These are phyloP conservation scores for Pollenia angustigena DNA, from an alignment of 2,888 invertebrate genomes.

Conservation along the genomic window DNA sequence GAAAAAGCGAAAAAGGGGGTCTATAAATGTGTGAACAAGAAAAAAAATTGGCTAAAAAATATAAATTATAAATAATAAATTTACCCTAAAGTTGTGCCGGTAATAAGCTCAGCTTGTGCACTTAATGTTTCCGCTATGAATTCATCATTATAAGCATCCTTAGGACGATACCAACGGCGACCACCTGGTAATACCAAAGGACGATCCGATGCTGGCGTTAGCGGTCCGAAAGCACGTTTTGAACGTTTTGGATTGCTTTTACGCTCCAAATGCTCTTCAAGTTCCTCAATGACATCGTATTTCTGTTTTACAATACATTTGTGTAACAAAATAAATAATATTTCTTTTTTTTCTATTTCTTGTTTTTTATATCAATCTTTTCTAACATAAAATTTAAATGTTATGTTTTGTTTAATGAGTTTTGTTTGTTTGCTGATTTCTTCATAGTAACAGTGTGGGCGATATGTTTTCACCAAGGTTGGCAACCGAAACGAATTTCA, in stretches of 20 bases:
- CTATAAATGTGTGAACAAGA: slow-evolving; percentile 1
- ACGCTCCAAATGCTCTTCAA: slow-evolving; percentile 84
- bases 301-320: slow-evolving; percentile 71
- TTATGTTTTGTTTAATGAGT: background rate
- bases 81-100: slow-evolving; percentile 94
- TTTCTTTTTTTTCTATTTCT: slow-evolving; percentile 49
- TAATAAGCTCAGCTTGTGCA: slow-evolving; percentile 93
- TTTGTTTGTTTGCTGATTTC: background rate
- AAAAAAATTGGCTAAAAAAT: background rate
- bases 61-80: slow-evolving; percentile 63
- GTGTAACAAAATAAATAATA: slow-evolving; percentile 47
- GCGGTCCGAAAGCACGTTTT: slow-evolving; percentile 85
- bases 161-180: slow-evolving; percentile 91
- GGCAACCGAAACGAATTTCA: no score
- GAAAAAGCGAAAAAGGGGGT: background rate
- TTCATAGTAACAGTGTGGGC: slow-evolving; percentile 7
- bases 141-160: slow-evolving; percentile 95
- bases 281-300: slow-evolving; percentile 84
- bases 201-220: slow-evolving; percentile 88
- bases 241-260: slow-evolving; percentile 85
- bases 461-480: background rate
- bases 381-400: background rate
- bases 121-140: slow-evolving; percentile 94
- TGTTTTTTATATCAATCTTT: slow-evolving; percentile 17
- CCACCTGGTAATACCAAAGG: slow-evolving; percentile 92